phyloP scores from a whole-genome alignment of 2,113 vertebrate genomes.

The Columbina picui region DNA sequence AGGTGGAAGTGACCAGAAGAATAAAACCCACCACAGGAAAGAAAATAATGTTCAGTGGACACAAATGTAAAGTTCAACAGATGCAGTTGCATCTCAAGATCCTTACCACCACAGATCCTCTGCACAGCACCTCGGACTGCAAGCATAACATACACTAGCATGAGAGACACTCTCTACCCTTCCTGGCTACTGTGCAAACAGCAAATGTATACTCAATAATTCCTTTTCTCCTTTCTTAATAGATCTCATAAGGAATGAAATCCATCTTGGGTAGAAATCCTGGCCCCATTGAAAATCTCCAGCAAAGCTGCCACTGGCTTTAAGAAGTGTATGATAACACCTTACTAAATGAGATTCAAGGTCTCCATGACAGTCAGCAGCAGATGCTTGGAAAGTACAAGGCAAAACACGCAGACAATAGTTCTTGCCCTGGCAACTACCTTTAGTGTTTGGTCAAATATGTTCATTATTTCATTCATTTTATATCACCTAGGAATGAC shows the following conservation, averaged over 20 bases:
- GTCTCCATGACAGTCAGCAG: rapidly evolving
- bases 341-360: neutral
- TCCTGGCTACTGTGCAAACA: neutral
- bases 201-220: neutral
- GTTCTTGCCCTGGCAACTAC: neutral
- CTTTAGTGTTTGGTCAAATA: neutral
- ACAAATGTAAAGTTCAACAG: neutral
- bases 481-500: neutral
- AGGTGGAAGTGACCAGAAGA: neutral
- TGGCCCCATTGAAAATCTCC: neutral
- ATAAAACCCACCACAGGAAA: neutral
- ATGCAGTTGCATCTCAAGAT: neutral
- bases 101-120: neutral
- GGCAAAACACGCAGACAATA: neutral
- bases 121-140: neutral
- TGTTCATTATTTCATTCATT: neutral
- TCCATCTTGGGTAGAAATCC: neutral
- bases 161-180: neutral
- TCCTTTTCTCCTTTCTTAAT: neutral
- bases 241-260: neutral
- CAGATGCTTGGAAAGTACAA: neutral
- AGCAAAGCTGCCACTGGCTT: neutral
- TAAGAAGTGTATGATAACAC: neutral
- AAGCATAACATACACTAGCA: neutral
- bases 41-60: neutral